A percentile compares a stretch with the other conserved stretches of the same genome.
Evolutionary conservation across 2,113 vertebrate genomes (phyloP).

Genomic region (Lagenorhynchus albirostris): DNA sequence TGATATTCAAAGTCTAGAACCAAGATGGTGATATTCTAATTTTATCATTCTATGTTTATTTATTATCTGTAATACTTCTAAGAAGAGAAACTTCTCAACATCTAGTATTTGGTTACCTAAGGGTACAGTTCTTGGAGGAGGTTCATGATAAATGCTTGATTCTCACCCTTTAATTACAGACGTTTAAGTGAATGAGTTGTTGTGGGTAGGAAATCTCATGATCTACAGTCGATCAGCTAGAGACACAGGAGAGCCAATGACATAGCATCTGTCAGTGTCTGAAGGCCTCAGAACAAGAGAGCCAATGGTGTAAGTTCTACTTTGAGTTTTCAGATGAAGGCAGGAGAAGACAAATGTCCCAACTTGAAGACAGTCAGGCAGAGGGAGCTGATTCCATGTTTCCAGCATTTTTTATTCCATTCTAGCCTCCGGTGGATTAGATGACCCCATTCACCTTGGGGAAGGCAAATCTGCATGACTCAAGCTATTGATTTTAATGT

Average conservation of each 20-base stretch:
- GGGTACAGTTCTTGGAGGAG: neutral
- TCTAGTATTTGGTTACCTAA: neutral
- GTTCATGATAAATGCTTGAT: neutral
- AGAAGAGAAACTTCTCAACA: neutral
- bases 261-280: neutral
- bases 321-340: neutral
- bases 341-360: neutral
- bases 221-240: neutral
- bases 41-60: neutral
- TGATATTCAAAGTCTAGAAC: neutral
- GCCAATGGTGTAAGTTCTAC: neutral
- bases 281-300: neutral
- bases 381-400: neutral
- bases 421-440: neutral
- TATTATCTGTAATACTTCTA: neutral
- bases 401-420: neutral
- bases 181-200: neutral
- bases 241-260: neutral
- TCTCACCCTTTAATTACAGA: neutral
- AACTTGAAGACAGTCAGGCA: neutral
- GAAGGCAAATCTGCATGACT: neutral
- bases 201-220: neutral
- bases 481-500: too few species aligned
- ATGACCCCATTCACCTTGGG: neutral
- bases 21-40: neutral